phyloP scores from a whole-genome alignment of 2,888 invertebrate species.

The Myopa tessellatipennis region DNA sequence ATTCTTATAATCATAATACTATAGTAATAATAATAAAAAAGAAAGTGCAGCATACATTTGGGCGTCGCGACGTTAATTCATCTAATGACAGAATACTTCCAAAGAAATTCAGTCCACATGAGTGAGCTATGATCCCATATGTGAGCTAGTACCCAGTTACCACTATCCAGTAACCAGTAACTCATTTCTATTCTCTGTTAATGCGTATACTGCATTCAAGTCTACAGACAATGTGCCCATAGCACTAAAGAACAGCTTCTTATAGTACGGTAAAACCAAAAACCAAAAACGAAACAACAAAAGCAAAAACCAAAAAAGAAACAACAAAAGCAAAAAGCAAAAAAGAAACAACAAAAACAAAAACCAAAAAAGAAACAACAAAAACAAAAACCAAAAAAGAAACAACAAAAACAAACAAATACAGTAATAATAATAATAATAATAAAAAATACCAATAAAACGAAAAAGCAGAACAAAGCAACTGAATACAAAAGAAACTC shows the following conservation, averaged over 20 bases:
- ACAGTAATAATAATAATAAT: neutral
- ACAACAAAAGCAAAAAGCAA: neutral
- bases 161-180: neutral
- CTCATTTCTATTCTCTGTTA: slow-evolving; percentile 23
- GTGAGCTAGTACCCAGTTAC: neutral
- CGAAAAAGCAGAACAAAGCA: neutral
- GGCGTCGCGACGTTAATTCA: slow-evolving; percentile 14
- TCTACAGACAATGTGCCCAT: slow-evolving; percentile 47
- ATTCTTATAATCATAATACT: neutral
- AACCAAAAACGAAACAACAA: slow-evolving; percentile 9
- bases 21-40: neutral
- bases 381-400: neutral
- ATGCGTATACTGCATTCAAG: slow-evolving; percentile 45
- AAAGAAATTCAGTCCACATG: neutral
- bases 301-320: neutral
- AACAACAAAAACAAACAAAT: neutral
- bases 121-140: neutral
- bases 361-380: slow-evolving; percentile 8
- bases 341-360: neutral
- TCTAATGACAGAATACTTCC: slow-evolving; percentile 5
- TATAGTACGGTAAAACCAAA: neutral
- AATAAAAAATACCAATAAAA: neutral
- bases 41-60: slow-evolving; percentile 18
- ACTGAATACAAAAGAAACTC: neutral
- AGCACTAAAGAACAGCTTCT: slow-evolving; percentile 1